phyloP scores from a whole-genome alignment of 1,140 invertebrate species.

The Drosophila kurseongensis region DNA sequence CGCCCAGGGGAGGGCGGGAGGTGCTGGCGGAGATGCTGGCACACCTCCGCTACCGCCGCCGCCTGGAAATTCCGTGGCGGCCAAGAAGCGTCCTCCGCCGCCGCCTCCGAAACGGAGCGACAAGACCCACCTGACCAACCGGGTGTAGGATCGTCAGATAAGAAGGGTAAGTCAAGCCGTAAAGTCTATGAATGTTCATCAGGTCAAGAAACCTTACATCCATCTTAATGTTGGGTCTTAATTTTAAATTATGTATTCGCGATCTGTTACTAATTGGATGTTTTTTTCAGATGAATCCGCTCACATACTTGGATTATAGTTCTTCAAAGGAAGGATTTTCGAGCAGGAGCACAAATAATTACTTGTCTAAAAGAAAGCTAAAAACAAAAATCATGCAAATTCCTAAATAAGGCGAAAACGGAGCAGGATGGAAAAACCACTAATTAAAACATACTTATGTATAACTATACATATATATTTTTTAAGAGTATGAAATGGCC shows the following conservation, averaged over 20 bases:
- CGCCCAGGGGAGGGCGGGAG: constrained; percentile 38
- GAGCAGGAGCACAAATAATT: neutral
- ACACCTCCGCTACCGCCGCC: constrained; percentile 46
- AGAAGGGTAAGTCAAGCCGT: constrained; percentile 13
- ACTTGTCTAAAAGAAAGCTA: constrained; percentile 10
- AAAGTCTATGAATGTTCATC: too few species aligned
- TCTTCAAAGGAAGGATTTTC: neutral
- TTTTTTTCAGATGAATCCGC: constrained; percentile 1
- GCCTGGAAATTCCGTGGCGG: constrained; percentile 26
- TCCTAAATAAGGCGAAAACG: constrained; percentile 56
- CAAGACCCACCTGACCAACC: constrained; percentile 89
- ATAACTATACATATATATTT: constrained; percentile 23
- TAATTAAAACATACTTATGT: constrained; percentile 14
- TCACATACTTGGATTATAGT: neutral
- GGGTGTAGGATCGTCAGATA: constrained; percentile 64
- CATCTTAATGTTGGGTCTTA: neutral
- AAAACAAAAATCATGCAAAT: constrained; percentile 25
- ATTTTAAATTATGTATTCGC: neutral
- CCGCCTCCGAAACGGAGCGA: constrained; percentile 92
- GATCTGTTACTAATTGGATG: constrained; percentile 4
- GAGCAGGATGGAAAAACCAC: constrained; percentile 9
- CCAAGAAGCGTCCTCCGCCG: constrained; percentile 89
- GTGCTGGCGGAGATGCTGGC: neutral
- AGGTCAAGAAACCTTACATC: neutral
- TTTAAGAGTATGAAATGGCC: constrained; percentile 41